Percentiles rank a stretch among this genome's conserved stretches.
Conservation (phyloP, 2,888 invertebrate species). For the Drosophila limbata region DNA sequence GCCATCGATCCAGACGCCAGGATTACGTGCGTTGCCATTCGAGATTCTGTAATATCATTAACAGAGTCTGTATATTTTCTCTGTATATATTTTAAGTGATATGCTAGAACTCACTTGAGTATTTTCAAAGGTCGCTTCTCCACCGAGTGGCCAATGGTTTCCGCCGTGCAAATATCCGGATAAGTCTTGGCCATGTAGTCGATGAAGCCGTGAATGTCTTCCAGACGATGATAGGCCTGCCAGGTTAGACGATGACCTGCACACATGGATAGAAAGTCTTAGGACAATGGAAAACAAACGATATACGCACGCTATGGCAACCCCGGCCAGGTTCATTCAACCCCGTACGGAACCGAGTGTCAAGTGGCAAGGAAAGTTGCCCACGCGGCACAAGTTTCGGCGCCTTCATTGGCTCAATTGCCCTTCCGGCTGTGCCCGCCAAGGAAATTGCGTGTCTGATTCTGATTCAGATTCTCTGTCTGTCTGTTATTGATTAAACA, state of each 20-base stretch:
- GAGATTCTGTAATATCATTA: conserved; percentile 87
- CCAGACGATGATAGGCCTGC: conserved; percentile 90
- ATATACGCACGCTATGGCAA: conserved; percentile 45
- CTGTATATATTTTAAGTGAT: not conserved
- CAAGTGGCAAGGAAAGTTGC: conserved; percentile 48
- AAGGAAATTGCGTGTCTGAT: conserved; percentile 62
- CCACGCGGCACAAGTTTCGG: not conserved
- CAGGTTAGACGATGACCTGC: conserved; percentile 89
- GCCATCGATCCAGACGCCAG: conserved; percentile 91
- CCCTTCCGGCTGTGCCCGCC: conserved; percentile 15
- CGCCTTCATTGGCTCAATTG: conserved; percentile 44
- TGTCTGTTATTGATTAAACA: conserved; percentile 71
- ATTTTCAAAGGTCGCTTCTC: conserved; percentile 92
- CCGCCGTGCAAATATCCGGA: conserved; percentile 90
- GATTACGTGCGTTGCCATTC: conserved; percentile 88
- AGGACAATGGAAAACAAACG: conserved; percentile 6
- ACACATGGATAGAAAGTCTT: not conserved
- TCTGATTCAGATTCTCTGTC: conserved; percentile 31
- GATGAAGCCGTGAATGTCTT: conserved; percentile 90
- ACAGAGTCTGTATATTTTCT: not conserved
- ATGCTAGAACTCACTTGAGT: conserved; percentile 79
- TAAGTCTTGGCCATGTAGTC: conserved; percentile 90
- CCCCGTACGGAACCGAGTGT: conserved; percentile 35
- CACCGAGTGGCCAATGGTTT: conserved; percentile 90
- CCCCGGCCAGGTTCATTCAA: conserved; percentile 58